A percentile compares a stretch with the other conserved stretches of the same genome.
Conservation (phyloP, 2,113 vertebrate genomes). For the Thryonomys swinderianus region DNA sequence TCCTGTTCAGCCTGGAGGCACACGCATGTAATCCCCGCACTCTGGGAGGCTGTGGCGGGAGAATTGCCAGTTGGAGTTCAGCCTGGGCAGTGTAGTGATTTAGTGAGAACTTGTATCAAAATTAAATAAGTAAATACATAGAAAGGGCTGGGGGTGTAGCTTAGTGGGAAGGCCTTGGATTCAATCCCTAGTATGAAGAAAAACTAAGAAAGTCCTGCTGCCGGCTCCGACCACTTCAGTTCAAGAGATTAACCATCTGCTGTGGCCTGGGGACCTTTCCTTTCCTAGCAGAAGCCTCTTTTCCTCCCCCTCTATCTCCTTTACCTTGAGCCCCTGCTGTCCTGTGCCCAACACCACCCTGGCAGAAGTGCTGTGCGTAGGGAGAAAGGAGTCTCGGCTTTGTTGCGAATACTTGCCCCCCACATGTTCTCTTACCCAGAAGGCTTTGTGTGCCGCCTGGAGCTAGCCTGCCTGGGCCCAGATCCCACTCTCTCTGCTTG, state of each 20-base stretch:
- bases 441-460: not conserved
- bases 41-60: not conserved
- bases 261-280: rapidly evolving
- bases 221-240: not conserved
- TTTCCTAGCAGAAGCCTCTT: not conserved
- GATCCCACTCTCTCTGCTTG: not conserved
- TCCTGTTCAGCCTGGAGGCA: not conserved
- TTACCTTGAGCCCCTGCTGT: not conserved
- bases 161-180: not conserved
- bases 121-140: not conserved
- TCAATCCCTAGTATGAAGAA: not conserved
- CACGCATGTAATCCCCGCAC: not conserved
- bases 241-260: not conserved
- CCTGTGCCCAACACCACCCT: not conserved
- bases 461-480: not conserved
- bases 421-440: not conserved
- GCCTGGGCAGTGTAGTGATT: not conserved
- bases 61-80: not conserved
- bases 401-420: not conserved
- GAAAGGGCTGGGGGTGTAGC: not conserved
- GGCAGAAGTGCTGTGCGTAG: not conserved
- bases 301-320: not conserved
- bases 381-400: not conserved
- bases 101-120: not conserved
- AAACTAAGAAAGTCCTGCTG: not conserved